These are phyloP conservation scores for Drosophila niveifrons DNA, from an alignment of 2,888 invertebrate genomes.

Conservation along the genomic window DNA sequence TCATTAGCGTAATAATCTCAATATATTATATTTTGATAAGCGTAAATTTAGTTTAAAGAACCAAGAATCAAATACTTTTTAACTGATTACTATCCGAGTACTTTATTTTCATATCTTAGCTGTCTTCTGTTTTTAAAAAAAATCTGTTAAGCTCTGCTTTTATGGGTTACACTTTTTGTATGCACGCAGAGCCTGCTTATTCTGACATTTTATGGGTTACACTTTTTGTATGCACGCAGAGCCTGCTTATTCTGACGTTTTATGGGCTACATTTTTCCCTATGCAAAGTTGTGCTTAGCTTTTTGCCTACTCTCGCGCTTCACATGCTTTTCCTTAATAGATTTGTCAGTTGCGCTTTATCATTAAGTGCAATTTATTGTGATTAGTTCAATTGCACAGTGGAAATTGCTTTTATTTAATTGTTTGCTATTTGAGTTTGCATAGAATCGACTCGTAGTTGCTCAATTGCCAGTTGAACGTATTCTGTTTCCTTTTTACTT, in stretches of 20 bases:
- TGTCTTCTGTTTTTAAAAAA: too few species aligned
- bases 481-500: constrained; percentile 7
- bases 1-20: too few species aligned
- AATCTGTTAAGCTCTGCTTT: not conserved
- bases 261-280: not conserved
- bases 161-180: not conserved
- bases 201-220: not conserved
- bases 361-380: not conserved
- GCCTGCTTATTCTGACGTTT: not conserved
- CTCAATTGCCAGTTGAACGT: constrained; percentile 6
- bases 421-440: not conserved
- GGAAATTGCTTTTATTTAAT: not conserved
- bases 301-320: not conserved
- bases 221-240: not conserved
- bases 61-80: too few species aligned
- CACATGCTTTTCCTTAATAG: not conserved
- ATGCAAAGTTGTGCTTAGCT: too few species aligned
- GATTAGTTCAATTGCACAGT: not conserved
- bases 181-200: not conserved
- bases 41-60: too few species aligned
- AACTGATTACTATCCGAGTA: too few species aligned
- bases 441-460: not conserved
- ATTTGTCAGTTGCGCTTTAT: not conserved
- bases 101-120: too few species aligned
- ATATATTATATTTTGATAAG: too few species aligned